Base-by-base conservation (phyloP, 1,140 invertebrate species). In the Euura saliciscinereae region DNA sequence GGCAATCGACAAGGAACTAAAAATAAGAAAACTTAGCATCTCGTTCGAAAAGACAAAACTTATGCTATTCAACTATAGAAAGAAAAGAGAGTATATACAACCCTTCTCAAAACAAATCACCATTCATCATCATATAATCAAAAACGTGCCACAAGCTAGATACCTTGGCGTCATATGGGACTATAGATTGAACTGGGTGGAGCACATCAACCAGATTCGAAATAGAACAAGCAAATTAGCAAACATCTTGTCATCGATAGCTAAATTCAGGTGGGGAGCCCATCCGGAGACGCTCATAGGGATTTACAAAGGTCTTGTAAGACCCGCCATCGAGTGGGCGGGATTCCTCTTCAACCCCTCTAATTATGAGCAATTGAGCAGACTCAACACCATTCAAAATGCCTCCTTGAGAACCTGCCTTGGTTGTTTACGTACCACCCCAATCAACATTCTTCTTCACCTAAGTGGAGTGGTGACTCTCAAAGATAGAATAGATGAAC, bases 281-380 rank as follows among this genome's bases (percentile, higher is more conserved):
- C 72, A 77, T 66, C 75, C 77, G 0, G 42, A 43, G 2, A 72
- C 59, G 0, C 0, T 76, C 2, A 6, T 77, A 10, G 71, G 13
- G 2, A n/a, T 77, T 7, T 78, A 78, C 44, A 79, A 71, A 69
- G 75, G 77, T 0, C 44, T 78, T 1, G 70, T 78, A 0, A 69
- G 73, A 65, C 67, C 74, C 0, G 71, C 45, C 44, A 6, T 77
- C 6, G 78, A 78, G 8, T 79, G 77, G 74, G 77, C 65, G 0
- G 42, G 11, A 1, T 10, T 67, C 3, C 65, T 65, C 46, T 64
- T 13, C n/a, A 10, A 13, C 7, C 44, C 45, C 11, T 44, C 44
- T 4, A 6, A 3, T 6, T 6, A 5, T 4, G 11, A 6, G 6
- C 44, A 70, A 3, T 13, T 70, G 4, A 11, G 42, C 43, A 70